Evolutionary conservation across 2,113 vertebrate species (phyloP).

Genomic region (Camelus dromedarius): DNA sequence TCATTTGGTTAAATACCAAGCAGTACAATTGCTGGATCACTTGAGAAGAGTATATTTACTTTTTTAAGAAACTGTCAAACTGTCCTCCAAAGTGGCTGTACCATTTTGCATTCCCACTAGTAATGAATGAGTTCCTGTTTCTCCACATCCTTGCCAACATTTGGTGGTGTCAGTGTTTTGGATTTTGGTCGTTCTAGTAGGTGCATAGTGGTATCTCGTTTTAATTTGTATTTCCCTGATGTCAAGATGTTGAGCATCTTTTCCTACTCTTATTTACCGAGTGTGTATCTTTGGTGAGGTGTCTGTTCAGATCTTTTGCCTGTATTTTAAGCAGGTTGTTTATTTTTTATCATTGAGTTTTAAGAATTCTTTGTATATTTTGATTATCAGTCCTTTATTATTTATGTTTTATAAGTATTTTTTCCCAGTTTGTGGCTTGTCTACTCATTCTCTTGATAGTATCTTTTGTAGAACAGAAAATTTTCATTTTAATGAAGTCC

Average conservation of each 20-base stretch:
- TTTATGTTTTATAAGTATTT: neutral
- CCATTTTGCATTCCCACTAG: neutral
- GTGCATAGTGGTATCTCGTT: neutral
- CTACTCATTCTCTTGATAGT: neutral
- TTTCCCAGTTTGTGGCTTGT: neutral
- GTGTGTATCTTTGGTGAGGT: neutral
- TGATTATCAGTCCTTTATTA: neutral
- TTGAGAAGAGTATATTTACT: neutral
- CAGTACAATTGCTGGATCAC: neutral
- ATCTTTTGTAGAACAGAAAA: neutral
- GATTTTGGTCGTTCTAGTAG: neutral
- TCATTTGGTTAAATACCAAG: neutral
- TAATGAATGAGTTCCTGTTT: neutral
- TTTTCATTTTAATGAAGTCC: neutral
- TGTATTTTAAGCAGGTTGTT: neutral
- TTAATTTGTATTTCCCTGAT: neutral
- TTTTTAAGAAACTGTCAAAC: neutral
- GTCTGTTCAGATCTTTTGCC: neutral
- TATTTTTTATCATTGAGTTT: neutral
- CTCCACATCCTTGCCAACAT: neutral
- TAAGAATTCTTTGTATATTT: neutral
- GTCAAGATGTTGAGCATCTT: neutral
- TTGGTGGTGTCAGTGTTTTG: neutral
- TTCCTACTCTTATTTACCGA: neutral
- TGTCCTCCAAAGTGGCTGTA: neutral